Evolutionary conservation across 2,797 vertebrate species (phyloP).

Genomic region (Brotula barbata): DNA sequence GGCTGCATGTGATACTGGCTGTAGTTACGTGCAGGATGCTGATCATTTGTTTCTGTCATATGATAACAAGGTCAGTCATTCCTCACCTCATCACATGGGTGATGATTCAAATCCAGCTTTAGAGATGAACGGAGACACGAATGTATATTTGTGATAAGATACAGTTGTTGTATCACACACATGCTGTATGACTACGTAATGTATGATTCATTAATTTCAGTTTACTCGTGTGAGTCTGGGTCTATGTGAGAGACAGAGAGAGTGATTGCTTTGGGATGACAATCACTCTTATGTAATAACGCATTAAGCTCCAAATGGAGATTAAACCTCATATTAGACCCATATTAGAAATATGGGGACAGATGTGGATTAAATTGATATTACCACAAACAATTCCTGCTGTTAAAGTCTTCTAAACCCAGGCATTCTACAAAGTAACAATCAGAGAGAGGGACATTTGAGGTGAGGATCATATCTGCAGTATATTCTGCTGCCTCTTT

Average conservation of each 20-base stretch:
- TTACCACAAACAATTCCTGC: constrained; percentile 52
- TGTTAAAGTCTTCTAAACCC: too few relatives aligned
- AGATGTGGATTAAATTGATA: constrained; percentile 55
- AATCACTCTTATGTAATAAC: constrained; percentile 52
- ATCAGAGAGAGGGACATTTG: background rate
- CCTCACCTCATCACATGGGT: too few relatives aligned
- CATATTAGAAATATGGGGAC: background rate
- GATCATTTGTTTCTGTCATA: too few relatives aligned
- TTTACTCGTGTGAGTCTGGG: background rate
- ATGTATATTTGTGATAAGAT: background rate
- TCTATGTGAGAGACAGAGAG: constrained; percentile 4
- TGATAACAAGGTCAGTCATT: too few relatives aligned
- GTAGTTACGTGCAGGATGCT: too few relatives aligned
- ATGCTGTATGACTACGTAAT: background rate
- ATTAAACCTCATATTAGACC: constrained; percentile 58
- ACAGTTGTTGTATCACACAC: background rate
- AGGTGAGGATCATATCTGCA: background rate
- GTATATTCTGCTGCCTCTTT: constrained; percentile 6
- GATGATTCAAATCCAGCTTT: too few relatives aligned
- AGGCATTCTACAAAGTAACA: too few relatives aligned
- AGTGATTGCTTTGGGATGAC: constrained; percentile 40
- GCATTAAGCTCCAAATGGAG: constrained; percentile 52
- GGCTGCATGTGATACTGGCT: background rate
- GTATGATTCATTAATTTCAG: background rate
- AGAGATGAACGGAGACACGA: background rate